These are phyloP conservation scores for Prunella fulvescens DNA, from an alignment of 2,113 vertebrate genomes.

Conservation along the genomic window DNA sequence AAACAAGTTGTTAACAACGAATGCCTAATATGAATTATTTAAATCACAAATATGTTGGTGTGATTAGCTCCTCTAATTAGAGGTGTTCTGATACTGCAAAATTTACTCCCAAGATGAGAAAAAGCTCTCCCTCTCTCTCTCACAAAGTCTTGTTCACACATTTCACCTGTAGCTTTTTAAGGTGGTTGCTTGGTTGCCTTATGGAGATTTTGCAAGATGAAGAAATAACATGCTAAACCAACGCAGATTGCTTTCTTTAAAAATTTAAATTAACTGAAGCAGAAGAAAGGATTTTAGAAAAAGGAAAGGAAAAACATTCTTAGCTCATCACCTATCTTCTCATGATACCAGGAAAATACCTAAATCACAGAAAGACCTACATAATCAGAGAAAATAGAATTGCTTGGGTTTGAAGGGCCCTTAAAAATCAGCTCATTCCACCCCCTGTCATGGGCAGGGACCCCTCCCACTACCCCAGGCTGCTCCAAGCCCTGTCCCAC, in stretches of 20 bases:
- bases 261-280: background rate
- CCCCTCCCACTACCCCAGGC: rapidly evolving
- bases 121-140: background rate
- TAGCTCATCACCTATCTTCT: background rate
- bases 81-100: background rate
- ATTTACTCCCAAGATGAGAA: background rate
- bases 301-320: background rate
- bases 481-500: background rate
- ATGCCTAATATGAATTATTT: background rate
- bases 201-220: background rate
- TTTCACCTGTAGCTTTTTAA: background rate
- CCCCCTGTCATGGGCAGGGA: background rate
- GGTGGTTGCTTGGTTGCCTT: background rate
- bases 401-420: background rate
- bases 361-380: background rate
- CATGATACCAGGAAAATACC: background rate
- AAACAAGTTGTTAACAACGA: background rate
- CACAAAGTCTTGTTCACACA: background rate
- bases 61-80: background rate
- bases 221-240: background rate
- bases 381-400: background rate
- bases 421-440: background rate
- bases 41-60: background rate
- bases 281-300: background rate
- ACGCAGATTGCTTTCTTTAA: rapidly evolving